Evolutionary conservation across 2,797 vertebrate genomes (phyloP).

Genomic region (Pelodytes ibericus): DNA sequence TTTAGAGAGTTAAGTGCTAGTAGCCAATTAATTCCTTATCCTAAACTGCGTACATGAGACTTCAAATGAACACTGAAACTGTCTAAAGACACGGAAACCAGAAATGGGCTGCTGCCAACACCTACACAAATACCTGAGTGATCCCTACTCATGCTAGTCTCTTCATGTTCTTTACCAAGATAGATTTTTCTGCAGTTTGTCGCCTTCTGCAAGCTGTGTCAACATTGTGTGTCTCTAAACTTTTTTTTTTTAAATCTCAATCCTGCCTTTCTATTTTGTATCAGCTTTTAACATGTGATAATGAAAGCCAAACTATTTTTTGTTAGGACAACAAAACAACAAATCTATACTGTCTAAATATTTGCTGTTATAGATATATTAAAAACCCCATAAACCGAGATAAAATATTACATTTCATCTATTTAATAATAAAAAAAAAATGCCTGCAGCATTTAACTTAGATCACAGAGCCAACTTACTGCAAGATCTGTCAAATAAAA

Average conservation of each 20-base stretch:
- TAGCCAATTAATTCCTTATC: not conserved
- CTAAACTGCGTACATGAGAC: not conserved
- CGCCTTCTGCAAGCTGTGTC: not conserved
- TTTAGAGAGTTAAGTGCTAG: not conserved
- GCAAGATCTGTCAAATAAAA: too few species aligned
- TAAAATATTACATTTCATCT: too few species aligned
- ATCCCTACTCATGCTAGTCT: conserved; percentile 17
- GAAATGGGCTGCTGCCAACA: conserved; percentile 7
- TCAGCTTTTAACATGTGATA: too few species aligned
- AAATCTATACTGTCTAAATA: too few species aligned
- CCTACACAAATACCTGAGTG: conserved; percentile 40
- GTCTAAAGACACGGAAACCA: conserved; percentile 12
- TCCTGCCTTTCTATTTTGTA: too few species aligned
- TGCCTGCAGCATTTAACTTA: too few species aligned
- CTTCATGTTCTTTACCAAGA: conserved; percentile 7
- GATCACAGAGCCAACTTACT: too few species aligned
- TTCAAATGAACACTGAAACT: conserved; percentile 11
- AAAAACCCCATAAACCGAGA: too few species aligned
- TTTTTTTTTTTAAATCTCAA: not conserved
- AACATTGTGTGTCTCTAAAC: not conserved
- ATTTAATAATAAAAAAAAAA: too few species aligned
- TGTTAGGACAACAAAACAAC: too few species aligned
- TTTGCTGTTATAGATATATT: too few species aligned
- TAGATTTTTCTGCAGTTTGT: not conserved
- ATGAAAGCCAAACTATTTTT: too few species aligned